Base-by-base conservation (phyloP, 2,113 vertebrate species). In the Neolamprologus longior region DNA sequence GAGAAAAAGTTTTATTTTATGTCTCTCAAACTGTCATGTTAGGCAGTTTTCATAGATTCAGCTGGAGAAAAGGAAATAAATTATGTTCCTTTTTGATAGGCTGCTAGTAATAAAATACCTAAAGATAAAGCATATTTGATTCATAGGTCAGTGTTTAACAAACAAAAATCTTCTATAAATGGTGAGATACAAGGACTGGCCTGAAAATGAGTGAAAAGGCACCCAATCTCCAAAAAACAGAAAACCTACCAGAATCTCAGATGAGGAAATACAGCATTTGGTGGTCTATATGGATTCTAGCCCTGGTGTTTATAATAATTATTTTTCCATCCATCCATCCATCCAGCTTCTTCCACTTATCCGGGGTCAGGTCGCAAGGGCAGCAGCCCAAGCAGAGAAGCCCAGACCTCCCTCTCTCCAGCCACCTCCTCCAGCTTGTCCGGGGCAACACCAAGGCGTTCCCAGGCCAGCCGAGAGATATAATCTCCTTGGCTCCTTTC, bases 251-350 rank as follows among this genome's bases (percentile, higher is more conserved):
- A 31, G 57, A 58, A 31, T 58, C 57, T 31, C 14, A 0, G 31
- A 19, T n/a, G 58, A 35, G 17, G 3, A 61, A 61, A 61, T 33
- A 61, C 5, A 61, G 31, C 31, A n/a, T 35, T n/a, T 63, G 1
- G 17, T 35, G 9, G 17, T 63, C 28, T 35, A 33, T 19, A 35
- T 63, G 55, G 55, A 17, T 63, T 63, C 58, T 35, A 63, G 58
- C 6, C 58, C 6, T 35, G 28, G 58, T 33, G 31, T 11, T 35
- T 33, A 63, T 33, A 35, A 63, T 33, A 33, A 19, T 33, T 33
- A 21, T n/a, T 68, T 58, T 58, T 58, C 14, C 55, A 54, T 54
- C 53, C 54, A 55, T 50, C 47, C 50, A 54, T 54, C 53, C 54
- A 55, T 8, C 54, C 54, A 58, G 7, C 26, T 31, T 58, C 26